phyloP scores from a whole-genome alignment of 2,888 invertebrate species.

The Galerucella pusilla region DNA sequence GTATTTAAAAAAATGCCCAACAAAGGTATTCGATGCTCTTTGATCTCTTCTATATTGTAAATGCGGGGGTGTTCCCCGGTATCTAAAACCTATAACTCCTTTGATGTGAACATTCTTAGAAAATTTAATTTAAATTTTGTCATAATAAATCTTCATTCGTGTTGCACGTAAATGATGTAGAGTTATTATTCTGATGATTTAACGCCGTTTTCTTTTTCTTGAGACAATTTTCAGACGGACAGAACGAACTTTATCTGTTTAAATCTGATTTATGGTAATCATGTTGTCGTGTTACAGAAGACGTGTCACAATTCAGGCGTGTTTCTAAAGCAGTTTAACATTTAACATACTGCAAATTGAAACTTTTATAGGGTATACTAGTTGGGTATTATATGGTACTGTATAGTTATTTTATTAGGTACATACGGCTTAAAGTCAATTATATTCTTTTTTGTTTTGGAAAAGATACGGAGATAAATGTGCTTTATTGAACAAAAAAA shows the following conservation, averaged over 20 bases:
- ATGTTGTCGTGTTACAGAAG: constrained; percentile 29
- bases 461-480: too few species aligned
- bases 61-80: background rate
- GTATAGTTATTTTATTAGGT: too few species aligned
- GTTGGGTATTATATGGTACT: constrained; percentile 18
- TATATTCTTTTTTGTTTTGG: too few species aligned
- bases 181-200: constrained; percentile 10
- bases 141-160: background rate
- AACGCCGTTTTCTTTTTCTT: background rate
- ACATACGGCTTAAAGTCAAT: too few species aligned
- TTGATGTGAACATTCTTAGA: background rate
- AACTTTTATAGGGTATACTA: constrained; percentile 12
- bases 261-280: constrained; percentile 37
- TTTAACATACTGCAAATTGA: constrained; percentile 4
- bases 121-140: constrained; percentile 1
- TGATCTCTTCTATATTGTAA: too few species aligned
- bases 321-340: constrained; percentile 1
- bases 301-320: constrained; percentile 21
- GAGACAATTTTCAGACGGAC: constrained; percentile 7
- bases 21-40: too few species aligned
- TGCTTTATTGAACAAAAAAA: too few species aligned
- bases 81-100: background rate
- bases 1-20: too few species aligned
- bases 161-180: background rate
- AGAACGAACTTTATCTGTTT: constrained; percentile 20